These are phyloP conservation scores for Beris morrisii DNA, from an alignment of 2,888 invertebrate genomes.

Conservation along the genomic window DNA sequence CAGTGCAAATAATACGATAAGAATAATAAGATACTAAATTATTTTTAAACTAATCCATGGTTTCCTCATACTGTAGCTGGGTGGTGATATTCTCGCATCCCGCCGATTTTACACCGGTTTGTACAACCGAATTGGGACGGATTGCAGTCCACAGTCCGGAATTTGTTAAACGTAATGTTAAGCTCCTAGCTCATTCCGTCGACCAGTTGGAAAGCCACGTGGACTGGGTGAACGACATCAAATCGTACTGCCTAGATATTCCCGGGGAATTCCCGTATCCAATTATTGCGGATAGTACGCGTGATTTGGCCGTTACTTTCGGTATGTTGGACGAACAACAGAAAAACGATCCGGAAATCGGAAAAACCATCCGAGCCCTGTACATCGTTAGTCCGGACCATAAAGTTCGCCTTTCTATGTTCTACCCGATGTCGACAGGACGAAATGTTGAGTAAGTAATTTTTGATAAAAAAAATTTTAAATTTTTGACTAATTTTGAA, in stretches of 20 bases:
- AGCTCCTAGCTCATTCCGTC: constrained; percentile 79
- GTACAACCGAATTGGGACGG: constrained; percentile 82
- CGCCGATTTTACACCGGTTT: constrained; percentile 87
- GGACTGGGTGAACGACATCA: constrained; percentile 77
- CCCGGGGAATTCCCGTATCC: constrained; percentile 77
- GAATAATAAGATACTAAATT: too few relatives aligned
- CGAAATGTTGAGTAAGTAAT: constrained; percentile 78
- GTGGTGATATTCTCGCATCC: constrained; percentile 86
- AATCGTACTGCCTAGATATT: constrained; percentile 69
- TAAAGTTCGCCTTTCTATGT: constrained; percentile 75
- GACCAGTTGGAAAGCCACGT: constrained; percentile 73
- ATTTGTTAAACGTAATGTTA: constrained; percentile 71
- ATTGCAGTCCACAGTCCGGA: constrained; percentile 70
- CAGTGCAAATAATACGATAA: too few relatives aligned
- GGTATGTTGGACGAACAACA: constrained; percentile 80
- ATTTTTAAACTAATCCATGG: too few relatives aligned
- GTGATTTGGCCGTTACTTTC: constrained; percentile 70
- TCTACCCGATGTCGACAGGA: constrained; percentile 84
- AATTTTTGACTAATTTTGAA: neutral
- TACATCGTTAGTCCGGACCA: constrained; percentile 82
- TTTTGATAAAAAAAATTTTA: neutral
- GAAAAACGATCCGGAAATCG: constrained; percentile 65
- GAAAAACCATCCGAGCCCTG: constrained; percentile 73
- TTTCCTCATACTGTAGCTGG: constrained; percentile 63
- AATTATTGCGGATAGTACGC: constrained; percentile 75